Base-by-base conservation (phyloP, 2,113 vertebrate genomes). In the Haemorhous mexicanus region DNA sequence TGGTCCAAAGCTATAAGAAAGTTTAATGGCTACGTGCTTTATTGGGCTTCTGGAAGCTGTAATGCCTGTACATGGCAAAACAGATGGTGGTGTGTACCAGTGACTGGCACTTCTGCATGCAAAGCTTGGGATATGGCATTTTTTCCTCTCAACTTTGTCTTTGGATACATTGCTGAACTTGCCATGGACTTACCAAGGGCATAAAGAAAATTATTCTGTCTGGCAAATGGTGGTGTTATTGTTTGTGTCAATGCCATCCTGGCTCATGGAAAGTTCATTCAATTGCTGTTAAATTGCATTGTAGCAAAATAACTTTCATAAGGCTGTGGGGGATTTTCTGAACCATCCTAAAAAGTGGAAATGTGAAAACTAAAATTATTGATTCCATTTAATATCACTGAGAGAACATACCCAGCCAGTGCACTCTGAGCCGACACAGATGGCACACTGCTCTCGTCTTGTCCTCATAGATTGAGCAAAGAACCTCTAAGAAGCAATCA, bases 21-120 rank as follows among this genome's bases (percentile, higher is more conserved):
- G 52, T 94, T 80, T 94, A 94, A 84, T 96, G 53, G 44, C 87
- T 94, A 93, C 89, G 67, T 93, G 89, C 91, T 92, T 96, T 93
- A 50, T 87, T 88, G 94, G 94, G 76, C 93, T 96, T 95, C 79
- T 96, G 90, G 87, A 97, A 96, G 56, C 85, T 92, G 68, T 87
- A 85, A 59, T 95, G 81, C 56, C 70, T 66, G 33, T 47, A 68
- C 59, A 33, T 77, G 70, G 83, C 53, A 91, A 97, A 95, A 87
- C 97, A 97, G 96, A 97, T 97, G 97, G 93, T 70, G 33, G 32
- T 72, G 77, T 52, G 39, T 72, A 92, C 95, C 94, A 97, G 90
- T 96, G 88, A 84, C 91, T 59, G 22, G 18, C 72, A 85, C 41
- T 92, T 67, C 47, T 74, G 90, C 88, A 63, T 91, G 72, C 74